Conservation (phyloP, 2,113 vertebrate genomes). For the Dolichallabes microphthalmus region DNA sequence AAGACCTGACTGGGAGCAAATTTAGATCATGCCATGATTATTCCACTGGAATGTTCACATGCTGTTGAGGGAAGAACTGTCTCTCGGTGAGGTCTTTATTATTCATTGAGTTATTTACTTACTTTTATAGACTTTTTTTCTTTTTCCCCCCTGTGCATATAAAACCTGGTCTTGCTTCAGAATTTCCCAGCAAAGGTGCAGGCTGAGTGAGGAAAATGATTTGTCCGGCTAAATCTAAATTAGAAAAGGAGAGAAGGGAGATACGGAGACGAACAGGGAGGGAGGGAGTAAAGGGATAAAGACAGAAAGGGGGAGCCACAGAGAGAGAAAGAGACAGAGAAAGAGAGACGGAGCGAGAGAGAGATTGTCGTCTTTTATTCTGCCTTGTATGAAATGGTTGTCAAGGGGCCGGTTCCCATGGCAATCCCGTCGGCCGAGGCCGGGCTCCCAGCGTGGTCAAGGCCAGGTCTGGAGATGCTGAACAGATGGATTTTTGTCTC, state of each 20-base stretch:
- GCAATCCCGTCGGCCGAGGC: constrained; percentile 66
- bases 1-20: constrained; percentile 60
- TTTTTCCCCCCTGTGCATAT: background rate
- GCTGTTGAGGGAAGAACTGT: background rate
- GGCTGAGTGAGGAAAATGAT: constrained; percentile 30
- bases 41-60: constrained; percentile 31
- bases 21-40: constrained; percentile 62
- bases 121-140: background rate
- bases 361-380: constrained; percentile 76
- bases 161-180: background rate
- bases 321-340: constrained; percentile 15
- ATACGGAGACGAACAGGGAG: constrained; percentile 12
- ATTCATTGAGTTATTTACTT: constrained; percentile 23
- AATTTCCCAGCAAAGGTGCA: background rate
- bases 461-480: constrained; percentile 53
- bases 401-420: constrained; percentile 78
- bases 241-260: constrained; percentile 24
- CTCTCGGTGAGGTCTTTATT: constrained; percentile 11
- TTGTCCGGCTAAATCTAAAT: constrained; percentile 42
- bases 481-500: constrained; percentile 49
- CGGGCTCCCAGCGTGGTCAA: constrained; percentile 49
- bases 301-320: constrained; percentile 3
- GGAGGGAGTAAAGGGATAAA: constrained; percentile 36
- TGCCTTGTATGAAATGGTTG: constrained; percentile 65
- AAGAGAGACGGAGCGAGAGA: constrained; percentile 47